Base-by-base conservation (phyloP, 2,113 vertebrate genomes). In the Serilophus lunatus region DNA sequence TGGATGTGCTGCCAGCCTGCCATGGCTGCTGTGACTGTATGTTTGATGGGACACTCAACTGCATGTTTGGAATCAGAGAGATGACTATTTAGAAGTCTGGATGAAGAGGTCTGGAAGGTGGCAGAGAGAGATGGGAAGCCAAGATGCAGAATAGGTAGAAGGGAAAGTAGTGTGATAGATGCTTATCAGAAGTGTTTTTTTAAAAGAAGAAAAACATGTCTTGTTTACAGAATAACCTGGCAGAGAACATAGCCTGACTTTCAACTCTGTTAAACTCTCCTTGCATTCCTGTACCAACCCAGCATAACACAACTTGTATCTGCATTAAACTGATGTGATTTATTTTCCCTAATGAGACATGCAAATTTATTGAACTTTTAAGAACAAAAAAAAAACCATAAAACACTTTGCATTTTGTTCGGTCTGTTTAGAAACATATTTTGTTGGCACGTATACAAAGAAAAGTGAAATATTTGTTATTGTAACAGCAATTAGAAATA, bases 31-130 rank as follows among this genome's bases (percentile, higher is more conserved):
- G 20, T 13, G 25, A 79, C 25, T 40, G 22, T 3, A 2, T 38
- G 40, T 68, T 47, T 10, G 10, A 56, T 28, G 28, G 40, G 24
- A 85, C 44, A 29, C 20, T 13, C 66, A 71, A 70, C 22, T 60
- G 24, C 13, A 4, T 0, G 0, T 35, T 15, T 44, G 40, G n/a
- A 82, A 80, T 23, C 25, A 12, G 20, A 29, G 23, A 18, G 8
- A 77, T 44, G 7, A 44, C 1, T 6, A 64, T 28, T 35, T 23
- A 14, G 24, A 88, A 18, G 54, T 4, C 56, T 28, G n/a, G 24
- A 49, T 59, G 35, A 79, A 63, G 19, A 61, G 44, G 47, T 35
- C 38, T 71, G 51, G 36, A 24, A 70, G 23, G 40, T 16, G 35
- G 65, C 12, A 90, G 65, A 90, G 29, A 50, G 47, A 64, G 9